phyloP scores from a whole-genome alignment of 2,888 invertebrate genomes.

The Blastobasis adustella region DNA sequence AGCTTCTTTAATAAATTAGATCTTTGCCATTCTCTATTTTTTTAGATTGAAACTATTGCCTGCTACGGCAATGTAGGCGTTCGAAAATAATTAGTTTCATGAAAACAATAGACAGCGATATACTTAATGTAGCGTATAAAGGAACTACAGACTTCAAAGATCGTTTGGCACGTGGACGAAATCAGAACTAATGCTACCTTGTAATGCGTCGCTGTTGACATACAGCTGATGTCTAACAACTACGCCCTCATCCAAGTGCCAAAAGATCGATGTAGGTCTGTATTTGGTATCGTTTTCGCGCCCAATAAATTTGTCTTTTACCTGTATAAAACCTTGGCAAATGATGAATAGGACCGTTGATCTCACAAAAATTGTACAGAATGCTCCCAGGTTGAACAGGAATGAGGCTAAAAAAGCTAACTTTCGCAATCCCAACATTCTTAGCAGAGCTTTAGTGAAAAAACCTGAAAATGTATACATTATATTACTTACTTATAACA shows the following conservation, averaged over 20 bases:
- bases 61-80: too few species aligned
- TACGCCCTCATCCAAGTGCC: too few species aligned
- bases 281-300: too few species aligned
- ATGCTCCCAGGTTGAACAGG: conserved; percentile 25
- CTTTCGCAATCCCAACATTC: conserved; percentile 32
- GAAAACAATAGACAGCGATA: not conserved
- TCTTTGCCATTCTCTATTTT: too few species aligned
- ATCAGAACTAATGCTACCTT: too few species aligned
- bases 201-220: too few species aligned
- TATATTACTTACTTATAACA: too few species aligned
- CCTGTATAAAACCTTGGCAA: conserved; percentile 39
- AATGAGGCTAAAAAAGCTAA: conserved; percentile 26
- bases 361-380: conserved; percentile 32
- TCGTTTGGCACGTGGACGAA: too few species aligned
- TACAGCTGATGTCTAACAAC: too few species aligned
- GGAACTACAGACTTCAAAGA: not conserved
- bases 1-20: too few species aligned
- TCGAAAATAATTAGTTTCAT: not conserved
- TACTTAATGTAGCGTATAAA: not conserved
- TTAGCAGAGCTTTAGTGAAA: conserved; percentile 33
- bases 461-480: conserved; percentile 31
- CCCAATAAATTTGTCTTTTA: conserved; percentile 12
- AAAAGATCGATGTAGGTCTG: too few species aligned
- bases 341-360: conserved; percentile 32
- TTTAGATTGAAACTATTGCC: too few species aligned